Evolutionary conservation across 2,888 invertebrate genomes (phyloP), one percentile per base, ranked within the genome.

Genomic region (Flexamia atlantica): DNA sequence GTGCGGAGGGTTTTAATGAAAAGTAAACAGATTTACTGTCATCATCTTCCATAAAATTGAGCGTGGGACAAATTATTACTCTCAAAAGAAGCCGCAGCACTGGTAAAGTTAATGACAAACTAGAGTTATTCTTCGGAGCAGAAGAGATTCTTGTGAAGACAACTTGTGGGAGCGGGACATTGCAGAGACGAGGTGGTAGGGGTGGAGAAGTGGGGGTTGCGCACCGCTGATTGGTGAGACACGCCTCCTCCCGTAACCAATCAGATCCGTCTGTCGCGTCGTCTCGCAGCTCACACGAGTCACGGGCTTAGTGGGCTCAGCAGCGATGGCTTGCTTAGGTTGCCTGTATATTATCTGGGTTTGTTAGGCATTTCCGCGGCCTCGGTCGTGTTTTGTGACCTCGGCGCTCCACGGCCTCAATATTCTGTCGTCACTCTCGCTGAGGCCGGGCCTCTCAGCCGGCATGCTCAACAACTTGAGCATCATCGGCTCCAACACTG

Each of bases 381-480:
- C 40, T 32, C 70, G 36, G 70, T 70, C 70, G 36, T 23, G 40
- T 36, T 36, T 76, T 28, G 74, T 25, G 79, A 57, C 79, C 79
- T 79, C 53, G 70, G 81, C 68, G 53, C 83, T 74, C 81, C 32
- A 28, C 81, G 81, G 84, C 84, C 84, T 84, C 84, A 84, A 40
- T 40, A 84, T 84, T 84, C 70, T 84, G 84, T 84, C 84, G 23
- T 81, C 84, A 50, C 84, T 84, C 32, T 81, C 81, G 42, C 79
- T 84, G 50, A 42, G 81, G 68, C 85, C 82, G 74, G 83, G 84
- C 36, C 84, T 85, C 36, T 70, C 84, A 40, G 85, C 85, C 85
- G 84, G 85, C 53, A 89, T 89, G 89, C 88, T 89, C 87, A 89
- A 89, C 87, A 89, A 89, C 87, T 86, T 89, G 86, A 88, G 88